These are phyloP conservation scores for Paraplagusia blochii DNA, from an alignment of 2,113 vertebrate genomes.

Conservation along the genomic window DNA sequence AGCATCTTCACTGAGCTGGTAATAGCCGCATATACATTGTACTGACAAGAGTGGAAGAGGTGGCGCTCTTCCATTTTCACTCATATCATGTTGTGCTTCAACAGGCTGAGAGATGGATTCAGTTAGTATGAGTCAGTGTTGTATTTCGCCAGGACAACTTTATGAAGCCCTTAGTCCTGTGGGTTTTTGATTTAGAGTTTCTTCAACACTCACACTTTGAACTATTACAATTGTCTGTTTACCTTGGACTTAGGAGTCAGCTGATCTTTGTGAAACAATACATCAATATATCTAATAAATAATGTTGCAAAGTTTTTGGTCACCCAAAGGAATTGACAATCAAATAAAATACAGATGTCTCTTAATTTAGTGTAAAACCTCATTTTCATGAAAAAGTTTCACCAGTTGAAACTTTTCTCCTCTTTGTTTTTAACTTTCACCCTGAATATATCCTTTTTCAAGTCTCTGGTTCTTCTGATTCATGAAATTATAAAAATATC, in stretches of 20 bases:
- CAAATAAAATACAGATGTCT: too few relatives aligned
- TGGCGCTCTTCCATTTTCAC: conserved; percentile 37
- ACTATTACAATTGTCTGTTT: conserved; percentile 1
- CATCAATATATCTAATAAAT: too few relatives aligned
- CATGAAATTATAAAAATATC: too few relatives aligned
- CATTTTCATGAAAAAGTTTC: too few relatives aligned
- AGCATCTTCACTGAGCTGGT: conserved; percentile 53
- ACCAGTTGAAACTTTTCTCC: too few relatives aligned
- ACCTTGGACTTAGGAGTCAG: background rate
- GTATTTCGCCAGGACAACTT: conserved; percentile 32
- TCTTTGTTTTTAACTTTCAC: too few relatives aligned
- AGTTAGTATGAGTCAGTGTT: conserved; percentile 38
- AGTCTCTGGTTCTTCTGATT: too few relatives aligned
- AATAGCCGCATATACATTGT: conserved; percentile 73
- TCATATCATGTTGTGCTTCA: conserved; percentile 53
- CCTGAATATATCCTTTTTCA: too few relatives aligned
- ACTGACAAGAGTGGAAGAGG: conserved; percentile 58
- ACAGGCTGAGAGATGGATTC: conserved; percentile 43
- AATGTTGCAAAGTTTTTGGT: too few relatives aligned
- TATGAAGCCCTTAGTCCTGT: conserved; percentile 1
- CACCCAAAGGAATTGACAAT: too few relatives aligned
- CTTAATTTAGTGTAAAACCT: too few relatives aligned
- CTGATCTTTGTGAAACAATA: too few relatives aligned
- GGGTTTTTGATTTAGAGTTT: background rate
- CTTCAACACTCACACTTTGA: background rate